These are phyloP conservation scores for Sebastes dallii DNA, from an alignment of 2,797 vertebrate species.

Conservation along the genomic window DNA sequence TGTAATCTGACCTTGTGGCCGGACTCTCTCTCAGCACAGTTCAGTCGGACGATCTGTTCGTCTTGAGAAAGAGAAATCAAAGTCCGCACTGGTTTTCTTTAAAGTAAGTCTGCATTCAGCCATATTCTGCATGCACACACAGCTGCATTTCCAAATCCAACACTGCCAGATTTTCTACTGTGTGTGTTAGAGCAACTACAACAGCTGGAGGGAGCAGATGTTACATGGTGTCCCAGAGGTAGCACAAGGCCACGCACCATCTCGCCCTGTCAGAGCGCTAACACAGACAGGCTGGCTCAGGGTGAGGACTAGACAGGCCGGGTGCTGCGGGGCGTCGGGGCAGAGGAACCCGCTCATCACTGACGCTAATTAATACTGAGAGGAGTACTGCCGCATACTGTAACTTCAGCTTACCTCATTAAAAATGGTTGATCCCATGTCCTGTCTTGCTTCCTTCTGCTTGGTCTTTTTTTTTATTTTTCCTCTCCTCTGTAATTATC, in stretches of 20 bases:
- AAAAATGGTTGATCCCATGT: conserved; percentile 9
- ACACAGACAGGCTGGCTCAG: conserved; percentile 24
- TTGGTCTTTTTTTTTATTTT: background rate
- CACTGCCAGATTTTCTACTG: background rate
- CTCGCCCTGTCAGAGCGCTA: conserved; percentile 5
- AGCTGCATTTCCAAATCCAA: background rate
- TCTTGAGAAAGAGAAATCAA: background rate
- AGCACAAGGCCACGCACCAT: conserved; percentile 23
- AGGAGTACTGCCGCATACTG: background rate
- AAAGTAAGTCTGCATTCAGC: background rate
- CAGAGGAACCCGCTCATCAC: conserved; percentile 21
- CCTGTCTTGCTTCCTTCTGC: background rate
- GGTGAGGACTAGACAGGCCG: conserved; percentile 20
- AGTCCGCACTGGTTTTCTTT: background rate
- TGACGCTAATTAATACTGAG: conserved; percentile 43
- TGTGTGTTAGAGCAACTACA: background rate
- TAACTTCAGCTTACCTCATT: conserved; percentile 13
- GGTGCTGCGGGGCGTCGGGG: background rate
- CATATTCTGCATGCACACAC: conserved; percentile 2
- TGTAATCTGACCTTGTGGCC: background rate
- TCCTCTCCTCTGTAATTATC: background rate
- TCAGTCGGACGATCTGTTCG: background rate
- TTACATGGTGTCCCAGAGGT: conserved; percentile 34
- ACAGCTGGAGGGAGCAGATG: conserved; percentile 66
- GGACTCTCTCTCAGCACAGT: background rate